Evolutionary conservation across 2,797 vertebrate genomes (phyloP), one percentile per base, ranked within the genome.

Genomic region (Coregonus ussuriensis): DNA sequence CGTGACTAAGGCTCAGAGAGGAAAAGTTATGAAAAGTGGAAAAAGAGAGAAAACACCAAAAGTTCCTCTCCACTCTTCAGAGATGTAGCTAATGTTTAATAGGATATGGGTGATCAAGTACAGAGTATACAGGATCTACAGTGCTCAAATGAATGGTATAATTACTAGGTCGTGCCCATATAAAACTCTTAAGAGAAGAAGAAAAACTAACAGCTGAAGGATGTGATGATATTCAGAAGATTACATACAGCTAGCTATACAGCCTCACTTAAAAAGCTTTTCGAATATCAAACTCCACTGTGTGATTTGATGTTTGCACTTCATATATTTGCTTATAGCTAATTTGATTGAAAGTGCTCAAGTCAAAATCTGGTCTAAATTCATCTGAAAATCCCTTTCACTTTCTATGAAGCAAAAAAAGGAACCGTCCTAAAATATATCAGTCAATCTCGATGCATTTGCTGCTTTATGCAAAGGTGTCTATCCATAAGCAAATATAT

Each of bases 71-170:
- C 53, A 88, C 83, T 85, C 89, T 83, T 89, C 82, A 84, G 79
- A 91, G 88, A 89, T 82, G 85, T 84, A 63, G 1, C 59, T 7
- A 67, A 31, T 78, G 79, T 91, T 89, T 93, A 93, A 93, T 93
- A 93, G 90, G 93, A 92, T 86, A 85, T 16, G 86, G 83, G 72
- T 91, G 90, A 92, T 89, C 77, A 84, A 80, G 54, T 88, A 66
- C 68, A 82, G 86, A 77, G 76, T 86, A 78, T 73, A 81, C 74
- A 77, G 77, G 68, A 75, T 79, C 81, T 83, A 77, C 82, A 82
- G 75, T 79, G 81, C 84, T 88, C 75, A 87, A 88, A 86, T 76
- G 81, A 78, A 75, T 83, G 67, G 68, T 72, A 82, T 86, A 88
- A 92, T 88, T 82, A 89, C 80, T 80, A 82, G 76, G 84, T 81